Evolutionary conservation across 2,113 vertebrate genomes (phyloP).

Genomic region (Centropus unirufus): DNA sequence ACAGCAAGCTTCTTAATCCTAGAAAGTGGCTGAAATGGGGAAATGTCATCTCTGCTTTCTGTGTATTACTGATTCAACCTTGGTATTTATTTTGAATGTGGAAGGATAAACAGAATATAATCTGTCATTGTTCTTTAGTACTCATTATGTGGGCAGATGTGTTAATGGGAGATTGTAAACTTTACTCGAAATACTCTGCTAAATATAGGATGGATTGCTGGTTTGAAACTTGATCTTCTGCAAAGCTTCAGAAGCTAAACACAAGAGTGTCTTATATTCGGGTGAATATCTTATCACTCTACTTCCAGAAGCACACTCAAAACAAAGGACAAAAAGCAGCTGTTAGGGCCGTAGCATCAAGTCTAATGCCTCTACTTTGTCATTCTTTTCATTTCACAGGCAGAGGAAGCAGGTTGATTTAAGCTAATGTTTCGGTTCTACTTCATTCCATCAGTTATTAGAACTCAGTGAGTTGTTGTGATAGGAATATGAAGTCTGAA

Average conservation of each 20-base stretch:
- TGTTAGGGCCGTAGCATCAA: not conserved
- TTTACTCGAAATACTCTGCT: not conserved
- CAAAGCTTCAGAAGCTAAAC: not conserved
- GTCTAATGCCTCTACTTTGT: not conserved
- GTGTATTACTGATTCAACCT: not conserved
- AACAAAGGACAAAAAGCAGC: not conserved
- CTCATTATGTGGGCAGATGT: not conserved
- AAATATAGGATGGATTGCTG: not conserved
- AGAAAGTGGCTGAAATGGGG: not conserved
- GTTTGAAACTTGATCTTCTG: not conserved
- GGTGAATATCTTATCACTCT: not conserved
- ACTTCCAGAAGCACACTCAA: not conserved
- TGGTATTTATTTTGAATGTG: not conserved
- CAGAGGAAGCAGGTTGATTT: not conserved
- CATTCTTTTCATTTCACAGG: not conserved
- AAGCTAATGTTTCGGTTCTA: not conserved
- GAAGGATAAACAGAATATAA: not conserved
- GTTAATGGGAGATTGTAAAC: not conserved
- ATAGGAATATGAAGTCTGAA: conserved; percentile 4
- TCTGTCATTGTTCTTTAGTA: not conserved
- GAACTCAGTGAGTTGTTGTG: not conserved
- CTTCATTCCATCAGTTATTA: not conserved
- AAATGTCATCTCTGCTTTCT: not conserved
- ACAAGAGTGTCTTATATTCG: not conserved
- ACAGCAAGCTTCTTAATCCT: not conserved